Conservation (phyloP, 2,888 invertebrate species). For the Megastigmus dorsalis region DNA sequence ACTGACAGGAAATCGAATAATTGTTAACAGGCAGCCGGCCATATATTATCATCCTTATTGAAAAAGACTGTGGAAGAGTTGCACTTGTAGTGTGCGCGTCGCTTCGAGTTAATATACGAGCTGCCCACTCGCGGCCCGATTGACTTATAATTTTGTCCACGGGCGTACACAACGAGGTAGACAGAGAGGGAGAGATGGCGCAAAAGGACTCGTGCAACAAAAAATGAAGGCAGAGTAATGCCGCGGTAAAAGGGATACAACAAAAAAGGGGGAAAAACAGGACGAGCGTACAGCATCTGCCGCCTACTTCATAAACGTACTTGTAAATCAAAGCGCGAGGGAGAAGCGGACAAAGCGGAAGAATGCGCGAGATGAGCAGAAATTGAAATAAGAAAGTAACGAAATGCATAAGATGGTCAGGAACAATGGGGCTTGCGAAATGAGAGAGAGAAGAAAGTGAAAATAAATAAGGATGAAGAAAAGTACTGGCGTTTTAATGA, state of each 20-base stretch:
- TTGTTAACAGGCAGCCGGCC: conserved; percentile 1
- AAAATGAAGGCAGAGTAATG: too few relatives aligned
- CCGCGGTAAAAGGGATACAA: too few relatives aligned
- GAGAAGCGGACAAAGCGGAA: conserved; percentile 55
- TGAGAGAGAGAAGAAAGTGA: background rate
- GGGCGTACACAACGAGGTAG: too few relatives aligned
- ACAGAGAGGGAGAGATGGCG: too few relatives aligned
- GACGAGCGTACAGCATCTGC: conserved; percentile 61
- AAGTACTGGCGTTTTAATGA: background rate
- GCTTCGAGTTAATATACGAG: conserved; percentile 9
- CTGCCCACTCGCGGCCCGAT: conserved; percentile 18
- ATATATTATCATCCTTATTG: conserved; percentile 3
- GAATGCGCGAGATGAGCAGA: conserved; percentile 13
- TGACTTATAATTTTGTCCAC: conserved; percentile 40
- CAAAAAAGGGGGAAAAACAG: background rate
- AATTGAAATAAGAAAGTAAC: conserved; percentile 30
- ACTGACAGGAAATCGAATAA: conserved; percentile 16
- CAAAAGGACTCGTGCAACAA: conserved; percentile 12
- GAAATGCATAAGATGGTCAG: background rate
- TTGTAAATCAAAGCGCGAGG: conserved; percentile 68
- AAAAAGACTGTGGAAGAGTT: background rate
- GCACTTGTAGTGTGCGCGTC: too few relatives aligned
- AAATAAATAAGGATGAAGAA: background rate
- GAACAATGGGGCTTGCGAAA: background rate
- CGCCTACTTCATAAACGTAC: conserved; percentile 67